A percentile compares a stretch with the other conserved stretches of the same genome.
Evolutionary conservation across 2,888 invertebrate genomes (phyloP).

Genomic region (Philereme vetulata): DNA sequence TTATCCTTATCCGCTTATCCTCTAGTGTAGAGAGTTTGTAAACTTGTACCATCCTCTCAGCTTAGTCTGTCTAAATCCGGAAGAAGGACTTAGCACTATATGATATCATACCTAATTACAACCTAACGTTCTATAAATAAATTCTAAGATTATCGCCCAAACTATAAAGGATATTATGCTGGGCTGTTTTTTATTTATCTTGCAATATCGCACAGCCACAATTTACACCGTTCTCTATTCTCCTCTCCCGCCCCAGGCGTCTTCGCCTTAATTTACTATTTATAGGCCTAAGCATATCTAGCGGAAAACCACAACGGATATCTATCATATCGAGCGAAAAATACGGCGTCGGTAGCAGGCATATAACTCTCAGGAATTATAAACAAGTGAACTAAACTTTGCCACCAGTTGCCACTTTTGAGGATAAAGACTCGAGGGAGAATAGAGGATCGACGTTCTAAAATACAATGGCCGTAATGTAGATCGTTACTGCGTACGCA

Average conservation of each 20-base stretch:
- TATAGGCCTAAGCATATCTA: not conserved
- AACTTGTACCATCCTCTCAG: too few species aligned
- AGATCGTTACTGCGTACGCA: too few species aligned
- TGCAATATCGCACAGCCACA: constrained; percentile 26
- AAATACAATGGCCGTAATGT: too few species aligned
- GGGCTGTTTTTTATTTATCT: constrained; percentile 21
- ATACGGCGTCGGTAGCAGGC: not conserved
- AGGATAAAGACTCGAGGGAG: too few species aligned
- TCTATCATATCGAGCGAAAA: not conserved
- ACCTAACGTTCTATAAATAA: constrained; percentile 23
- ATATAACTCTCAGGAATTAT: not conserved
- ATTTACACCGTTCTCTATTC: constrained; percentile 17
- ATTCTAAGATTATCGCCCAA: constrained; percentile 14
- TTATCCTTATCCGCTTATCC: too few species aligned
- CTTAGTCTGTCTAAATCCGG: too few species aligned
- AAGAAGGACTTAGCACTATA: too few species aligned
- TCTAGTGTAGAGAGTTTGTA: too few species aligned
- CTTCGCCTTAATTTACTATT: constrained; percentile 21
- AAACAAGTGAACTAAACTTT: not conserved
- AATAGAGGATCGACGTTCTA: too few species aligned
- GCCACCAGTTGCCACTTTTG: too few species aligned
- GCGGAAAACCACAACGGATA: constrained; percentile 12
- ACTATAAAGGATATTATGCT: constrained; percentile 14
- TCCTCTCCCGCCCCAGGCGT: constrained; percentile 14
- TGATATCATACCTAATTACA: constrained; percentile 1